These are phyloP conservation scores for Typhlomys cinereus DNA, from an alignment of 2,113 vertebrate genomes.

Conservation along the genomic window DNA sequence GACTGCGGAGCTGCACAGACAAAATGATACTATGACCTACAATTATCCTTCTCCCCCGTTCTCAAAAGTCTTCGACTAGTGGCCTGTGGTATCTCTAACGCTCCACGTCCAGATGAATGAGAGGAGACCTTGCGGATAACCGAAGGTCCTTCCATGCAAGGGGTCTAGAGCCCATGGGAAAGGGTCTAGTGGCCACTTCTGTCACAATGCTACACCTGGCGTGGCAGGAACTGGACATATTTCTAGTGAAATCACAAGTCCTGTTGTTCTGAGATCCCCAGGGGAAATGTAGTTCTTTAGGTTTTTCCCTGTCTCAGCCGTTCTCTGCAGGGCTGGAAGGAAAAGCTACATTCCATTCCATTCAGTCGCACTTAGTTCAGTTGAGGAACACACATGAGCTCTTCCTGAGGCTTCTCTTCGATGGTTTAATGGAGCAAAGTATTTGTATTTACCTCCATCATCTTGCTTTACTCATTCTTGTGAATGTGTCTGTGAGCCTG, in stretches of 20 bases:
- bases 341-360: not conserved
- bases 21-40: conserved; percentile 32
- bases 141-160: not conserved
- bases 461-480: not conserved
- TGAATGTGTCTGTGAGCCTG: not conserved
- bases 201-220: not conserved
- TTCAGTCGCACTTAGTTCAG: conserved; percentile 7
- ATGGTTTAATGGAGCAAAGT: conserved; percentile 17
- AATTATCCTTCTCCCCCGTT: not conserved
- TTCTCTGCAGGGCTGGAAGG: not conserved
- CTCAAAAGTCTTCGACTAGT: not conserved
- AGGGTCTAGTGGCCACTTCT: not conserved
- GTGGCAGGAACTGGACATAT: conserved; percentile 2
- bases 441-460: not conserved
- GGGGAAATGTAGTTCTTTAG: conserved; percentile 35
- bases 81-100: not conserved
- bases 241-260: not conserved
- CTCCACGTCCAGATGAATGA: not conserved
- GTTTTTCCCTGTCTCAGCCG: not conserved
- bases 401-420: conserved; percentile 11
- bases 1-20: not conserved
- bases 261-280: not conserved
- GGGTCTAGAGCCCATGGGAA: not conserved
- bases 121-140: conserved; percentile 11
- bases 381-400: not conserved